Base-by-base conservation (phyloP, 2,888 invertebrate species). In the Chalcosyrphus nemorum region DNA sequence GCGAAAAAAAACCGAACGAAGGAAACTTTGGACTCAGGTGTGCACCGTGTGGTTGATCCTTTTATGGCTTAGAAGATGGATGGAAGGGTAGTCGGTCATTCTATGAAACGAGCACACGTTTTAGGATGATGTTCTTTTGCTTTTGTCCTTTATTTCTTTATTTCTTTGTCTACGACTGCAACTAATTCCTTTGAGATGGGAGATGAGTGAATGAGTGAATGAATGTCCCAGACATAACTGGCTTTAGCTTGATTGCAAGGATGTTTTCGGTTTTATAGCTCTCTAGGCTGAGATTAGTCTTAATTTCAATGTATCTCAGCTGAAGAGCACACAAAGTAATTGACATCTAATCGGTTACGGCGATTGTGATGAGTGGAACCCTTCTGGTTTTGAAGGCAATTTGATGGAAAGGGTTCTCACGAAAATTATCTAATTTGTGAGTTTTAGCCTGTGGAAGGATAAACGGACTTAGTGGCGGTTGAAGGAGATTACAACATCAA, bases 81-180 rank as follows among this genome's bases (percentile, higher is more conserved):
- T 80, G 74, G 75, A 80, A 84, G 80, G 78, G 78, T 84, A 84
- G 35, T 80, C 59, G 84, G 84, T 84, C 84, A 80, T 70, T 80
- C 41, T 56, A 41, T 41, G 72, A n/a, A 68, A 38, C 57, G 19
- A 61, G 45, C 47, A 17, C 72, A 82, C 84, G 80, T 84, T 59
- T 66, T 15, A 21, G 43, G 15, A 45, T 24, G 27, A 35, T 32
- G 29, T 43, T 27, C 29, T 15, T 59, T 45, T 52, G 45, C 2
- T 15, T 21, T 54, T 21, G 32, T 77, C 52, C 71, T 47, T 47
- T 70, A 29, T 29, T 5, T 29, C 68, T 57, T 50, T 63, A 65
- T 71, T 65, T 45, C 52, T 32, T 50, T 63, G 29, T 66, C 50
- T 38, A 21, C 19, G 71, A 66, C n/a, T 38, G 54, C 15, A 82